Evolutionary conservation across 2,113 vertebrate species (phyloP), one percentile per base, ranked within the genome.

Genomic region (Halichoerus grypus): DNA sequence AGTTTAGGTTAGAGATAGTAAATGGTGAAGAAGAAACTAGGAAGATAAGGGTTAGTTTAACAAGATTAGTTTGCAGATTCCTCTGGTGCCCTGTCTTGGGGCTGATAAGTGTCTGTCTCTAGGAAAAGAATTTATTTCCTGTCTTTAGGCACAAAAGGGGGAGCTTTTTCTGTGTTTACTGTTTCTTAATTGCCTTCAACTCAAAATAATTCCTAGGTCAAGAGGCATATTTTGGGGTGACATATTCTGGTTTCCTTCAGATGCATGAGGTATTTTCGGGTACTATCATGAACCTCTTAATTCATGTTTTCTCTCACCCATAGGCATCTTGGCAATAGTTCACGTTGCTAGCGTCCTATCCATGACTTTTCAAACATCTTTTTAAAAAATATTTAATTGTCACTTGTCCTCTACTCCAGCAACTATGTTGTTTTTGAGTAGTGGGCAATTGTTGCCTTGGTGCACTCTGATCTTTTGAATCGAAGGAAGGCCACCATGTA

Each of bases 91-190:
- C 16, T 0, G 7, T 80, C 33, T 91, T 46, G 65, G 59, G 18
- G 24, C 74, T 91, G 57, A 14, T 65, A 91, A 67, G 57, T 79
- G 12, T 74, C 16, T 57, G 67, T 91, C n/a, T 81, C 36, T 12
- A 24, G n/a, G 81, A 91, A 65, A 88, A 39, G 16, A 79, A 71
- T 81, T 94, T 71, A 59, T 88, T 85, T 76, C 57, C 55, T 76
- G 42, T 18, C 22, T 76, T 15, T 76, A 93, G 69, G 67, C 42
- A 79, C 42, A 51, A 65, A 79, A 79, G 22, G 31, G 57, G 33
- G 19, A 59, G 5, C 21, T 59, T 71, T 71, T 74, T 31, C 31
- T 74, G 7, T 33, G 28, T 84, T 84, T 69, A 59, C 31, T 59
- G 31, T 51, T 88, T 59, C 59, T 86, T 71, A 59, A 59, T 59